Percentiles rank a stretch among this genome's conserved stretches.
phyloP scores from a whole-genome alignment of 2,797 vertebrate species.

The Enteromius afrohamiltoni region DNA sequence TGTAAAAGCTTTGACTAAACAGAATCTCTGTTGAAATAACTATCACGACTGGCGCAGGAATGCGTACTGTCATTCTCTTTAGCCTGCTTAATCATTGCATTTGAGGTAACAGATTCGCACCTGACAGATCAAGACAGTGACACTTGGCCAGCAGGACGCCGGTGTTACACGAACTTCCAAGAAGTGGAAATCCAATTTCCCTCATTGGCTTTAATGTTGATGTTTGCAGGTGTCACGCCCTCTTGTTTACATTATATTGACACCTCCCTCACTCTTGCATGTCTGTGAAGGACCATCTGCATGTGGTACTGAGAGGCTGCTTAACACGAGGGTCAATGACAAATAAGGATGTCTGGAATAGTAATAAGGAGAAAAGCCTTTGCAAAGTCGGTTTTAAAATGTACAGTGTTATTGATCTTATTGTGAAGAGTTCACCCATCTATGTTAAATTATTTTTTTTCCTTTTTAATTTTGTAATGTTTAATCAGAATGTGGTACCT shows the following conservation, averaged over 20 bases:
- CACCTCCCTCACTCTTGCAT: constrained; percentile 12
- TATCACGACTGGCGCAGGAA: background rate
- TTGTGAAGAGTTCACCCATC: background rate
- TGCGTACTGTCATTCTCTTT: background rate
- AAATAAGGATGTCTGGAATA: background rate
- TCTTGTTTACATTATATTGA: constrained; percentile 22
- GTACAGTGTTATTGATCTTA: background rate
- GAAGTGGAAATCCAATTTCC: constrained; percentile 22
- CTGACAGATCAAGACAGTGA: background rate
- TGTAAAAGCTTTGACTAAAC: background rate
- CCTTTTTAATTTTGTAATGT: background rate
- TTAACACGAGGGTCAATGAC: background rate
- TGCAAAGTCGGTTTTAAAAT: background rate
- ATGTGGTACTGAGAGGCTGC: constrained; percentile 7
- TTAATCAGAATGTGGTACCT: background rate
- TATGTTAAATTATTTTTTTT: background rate
- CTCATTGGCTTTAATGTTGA: constrained; percentile 26
- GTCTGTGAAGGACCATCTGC: background rate
- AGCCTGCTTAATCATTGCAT: background rate
- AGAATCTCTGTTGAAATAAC: background rate
- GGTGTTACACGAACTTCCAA: constrained; percentile 16
- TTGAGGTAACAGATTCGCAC: background rate
- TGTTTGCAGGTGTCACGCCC: constrained; percentile 34
- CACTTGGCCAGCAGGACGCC: constrained; percentile 1
- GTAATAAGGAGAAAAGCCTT: background rate